These are phyloP conservation scores for Bufo gargarizans DNA, from an alignment of 2,113 vertebrate species.

Conservation along the genomic window DNA sequence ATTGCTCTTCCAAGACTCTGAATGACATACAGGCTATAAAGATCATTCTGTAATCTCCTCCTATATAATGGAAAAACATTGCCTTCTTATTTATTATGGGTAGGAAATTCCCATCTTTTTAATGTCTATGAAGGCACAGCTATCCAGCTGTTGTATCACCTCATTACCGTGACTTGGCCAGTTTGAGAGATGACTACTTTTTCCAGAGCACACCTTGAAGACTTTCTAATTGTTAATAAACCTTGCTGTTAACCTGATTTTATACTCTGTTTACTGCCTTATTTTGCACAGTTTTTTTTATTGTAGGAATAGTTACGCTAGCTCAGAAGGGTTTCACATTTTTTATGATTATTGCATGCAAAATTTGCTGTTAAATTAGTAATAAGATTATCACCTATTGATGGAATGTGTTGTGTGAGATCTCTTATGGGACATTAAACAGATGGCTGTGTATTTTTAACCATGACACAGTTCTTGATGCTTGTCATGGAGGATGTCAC, in stretches of 20 bases:
- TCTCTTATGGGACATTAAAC: slow-evolving; percentile 40
- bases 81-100: not conserved
- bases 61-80: not conserved
- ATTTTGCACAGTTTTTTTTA: slow-evolving; percentile 2
- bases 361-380: slow-evolving; percentile 40
- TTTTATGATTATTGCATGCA: slow-evolving; percentile 38
- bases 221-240: slow-evolving; percentile 39
- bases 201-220: slow-evolving; percentile 21
- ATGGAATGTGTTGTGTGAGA: slow-evolving; percentile 35
- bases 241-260: slow-evolving; percentile 27
- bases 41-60: not conserved
- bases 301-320: not conserved
- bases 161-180: slow-evolving; percentile 1
- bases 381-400: slow-evolving; percentile 45
- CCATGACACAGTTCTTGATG: not conserved
- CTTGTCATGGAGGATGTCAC: slow-evolving; percentile 11
- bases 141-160: slow-evolving; percentile 32
- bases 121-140: not conserved
- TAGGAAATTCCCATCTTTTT: not conserved
- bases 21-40: not conserved
- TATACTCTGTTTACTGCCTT: not conserved
- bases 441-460: slow-evolving; percentile 37
- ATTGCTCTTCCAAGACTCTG: not conserved
- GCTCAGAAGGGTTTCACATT: not conserved
- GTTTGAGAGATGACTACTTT: not conserved